These are phyloP conservation scores for Noctua comes DNA, from an alignment of 2,888 invertebrate genomes.

Conservation along the genomic window DNA sequence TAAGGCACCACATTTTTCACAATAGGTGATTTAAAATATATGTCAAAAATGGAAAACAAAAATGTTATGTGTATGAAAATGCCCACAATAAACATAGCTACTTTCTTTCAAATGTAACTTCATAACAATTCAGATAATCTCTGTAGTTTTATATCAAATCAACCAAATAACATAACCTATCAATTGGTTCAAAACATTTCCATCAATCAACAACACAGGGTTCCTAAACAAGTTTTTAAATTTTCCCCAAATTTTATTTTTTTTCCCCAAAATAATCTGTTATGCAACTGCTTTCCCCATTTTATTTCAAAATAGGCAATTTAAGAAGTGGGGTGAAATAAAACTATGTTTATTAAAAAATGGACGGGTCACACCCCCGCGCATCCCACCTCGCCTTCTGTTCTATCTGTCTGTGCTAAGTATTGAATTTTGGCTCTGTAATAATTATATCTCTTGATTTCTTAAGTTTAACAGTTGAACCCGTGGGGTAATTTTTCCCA, in stretches of 20 bases:
- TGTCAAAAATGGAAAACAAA: constrained; percentile 96
- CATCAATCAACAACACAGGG: not conserved
- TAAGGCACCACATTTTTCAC: constrained; percentile 92
- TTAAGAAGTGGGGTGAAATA: not conserved
- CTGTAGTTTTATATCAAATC: not conserved
- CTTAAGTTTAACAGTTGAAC: too few species aligned
- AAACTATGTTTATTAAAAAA: too few species aligned
- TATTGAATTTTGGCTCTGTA: too few species aligned
- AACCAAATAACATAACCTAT: not conserved
- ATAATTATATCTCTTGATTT: too few species aligned
- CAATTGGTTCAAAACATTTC: not conserved
- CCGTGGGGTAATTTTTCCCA: too few species aligned
- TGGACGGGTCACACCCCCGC: too few species aligned
- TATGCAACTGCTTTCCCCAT: not conserved
- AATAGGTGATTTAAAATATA: constrained; percentile 97
- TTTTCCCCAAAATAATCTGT: not conserved
- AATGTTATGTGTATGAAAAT: constrained; percentile 93
- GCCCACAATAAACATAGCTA: constrained; percentile 85
- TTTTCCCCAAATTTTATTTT: not conserved
- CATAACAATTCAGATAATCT: constrained; percentile 16
- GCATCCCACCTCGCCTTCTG: too few species aligned
- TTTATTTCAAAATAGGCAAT: not conserved
- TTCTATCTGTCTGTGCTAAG: too few species aligned
- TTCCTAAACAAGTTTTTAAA: not conserved
- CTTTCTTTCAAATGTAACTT: constrained; percentile 11